Evolutionary conservation across 30 jellyfish, hydroid and myxozoan genomes (phyloP).

Genomic region (Nemopilema nomurai): DNA sequence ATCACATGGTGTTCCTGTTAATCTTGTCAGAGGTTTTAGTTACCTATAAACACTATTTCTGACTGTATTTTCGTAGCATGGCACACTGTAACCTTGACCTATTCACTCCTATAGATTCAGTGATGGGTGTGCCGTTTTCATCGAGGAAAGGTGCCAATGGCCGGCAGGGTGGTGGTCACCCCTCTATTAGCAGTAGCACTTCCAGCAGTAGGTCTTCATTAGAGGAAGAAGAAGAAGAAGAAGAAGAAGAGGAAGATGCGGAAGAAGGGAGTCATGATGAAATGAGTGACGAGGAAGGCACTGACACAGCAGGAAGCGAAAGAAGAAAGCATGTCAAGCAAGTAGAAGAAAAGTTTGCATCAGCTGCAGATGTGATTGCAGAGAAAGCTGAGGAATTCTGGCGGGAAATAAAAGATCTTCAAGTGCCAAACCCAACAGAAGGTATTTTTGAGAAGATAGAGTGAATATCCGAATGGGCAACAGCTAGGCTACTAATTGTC

Average conservation of each 20-base stretch:
- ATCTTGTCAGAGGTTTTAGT: too few relatives aligned
- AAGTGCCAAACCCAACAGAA: not conserved
- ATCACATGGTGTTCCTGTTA: too few relatives aligned
- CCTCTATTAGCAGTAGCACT: not conserved
- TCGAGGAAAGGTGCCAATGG: not conserved
- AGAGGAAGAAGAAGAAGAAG: not conserved
- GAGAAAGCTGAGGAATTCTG: constrained; percentile 31
- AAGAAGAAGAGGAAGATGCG: not conserved
- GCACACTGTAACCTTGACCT: too few relatives aligned
- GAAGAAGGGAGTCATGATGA: not conserved
- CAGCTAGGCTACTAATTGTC: too few relatives aligned
- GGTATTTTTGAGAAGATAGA: not conserved
- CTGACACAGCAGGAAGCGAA: not conserved
- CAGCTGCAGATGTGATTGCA: constrained; percentile 3
- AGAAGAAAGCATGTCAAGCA: not conserved
- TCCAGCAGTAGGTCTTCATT: not conserved
- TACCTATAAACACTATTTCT: too few relatives aligned
- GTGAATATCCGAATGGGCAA: too few relatives aligned
- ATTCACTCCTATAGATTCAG: not conserved
- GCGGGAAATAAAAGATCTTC: constrained; percentile 5
- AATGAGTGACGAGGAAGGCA: not conserved
- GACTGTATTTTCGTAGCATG: not conserved
- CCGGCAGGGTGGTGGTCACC: not conserved
- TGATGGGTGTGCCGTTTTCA: not conserved
- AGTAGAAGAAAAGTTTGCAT: not conserved